These are phyloP conservation scores for Diabrotica balteata DNA, from an alignment of 2,888 invertebrate genomes.

Conservation along the genomic window DNA sequence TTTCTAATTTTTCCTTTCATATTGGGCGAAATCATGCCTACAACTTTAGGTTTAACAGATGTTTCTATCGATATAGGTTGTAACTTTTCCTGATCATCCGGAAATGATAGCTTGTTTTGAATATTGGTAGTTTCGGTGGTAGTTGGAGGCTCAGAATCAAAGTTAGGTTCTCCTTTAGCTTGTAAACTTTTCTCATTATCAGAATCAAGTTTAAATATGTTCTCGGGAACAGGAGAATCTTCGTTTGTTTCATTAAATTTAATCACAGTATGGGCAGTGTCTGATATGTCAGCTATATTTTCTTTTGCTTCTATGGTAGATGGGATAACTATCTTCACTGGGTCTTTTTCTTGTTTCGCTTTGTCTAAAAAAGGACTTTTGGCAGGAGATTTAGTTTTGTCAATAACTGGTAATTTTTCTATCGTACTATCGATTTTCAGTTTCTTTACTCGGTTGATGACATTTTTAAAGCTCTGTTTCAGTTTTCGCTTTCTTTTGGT, in stretches of 20 bases:
- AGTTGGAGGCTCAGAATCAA: slow-evolving; percentile 33
- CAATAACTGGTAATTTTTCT: slow-evolving; percentile 19
- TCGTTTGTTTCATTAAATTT: slow-evolving; percentile 43
- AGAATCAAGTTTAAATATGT: slow-evolving; percentile 47
- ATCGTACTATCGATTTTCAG: slow-evolving; percentile 40
- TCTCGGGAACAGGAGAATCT: slow-evolving; percentile 47
- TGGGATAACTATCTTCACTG: slow-evolving; percentile 36
- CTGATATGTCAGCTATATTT: slow-evolving; percentile 43
- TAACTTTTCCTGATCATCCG: slow-evolving; percentile 6
- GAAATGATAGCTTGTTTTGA: slow-evolving; percentile 9
- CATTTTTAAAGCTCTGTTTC: slow-evolving; percentile 47
- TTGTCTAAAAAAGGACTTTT: slow-evolving; percentile 45
- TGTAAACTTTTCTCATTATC: slow-evolving; percentile 47
- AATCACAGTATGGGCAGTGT: slow-evolving; percentile 46
- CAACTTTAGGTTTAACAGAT: slow-evolving; percentile 34
- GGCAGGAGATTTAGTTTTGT: slow-evolving; percentile 11
- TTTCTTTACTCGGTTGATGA: slow-evolving; percentile 50
- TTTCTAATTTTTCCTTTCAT: slow-evolving; percentile 55
- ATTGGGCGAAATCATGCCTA: slow-evolving; percentile 43
- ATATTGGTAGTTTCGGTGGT: slow-evolving; percentile 3
- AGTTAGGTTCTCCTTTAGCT: slow-evolving; percentile 46
- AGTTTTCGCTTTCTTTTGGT: slow-evolving; percentile 44
- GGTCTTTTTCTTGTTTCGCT: slow-evolving; percentile 32
- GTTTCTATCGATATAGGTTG: slow-evolving; percentile 40
- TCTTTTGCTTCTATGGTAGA: slow-evolving; percentile 46